Conservation (phyloP, 2,113 vertebrate species). For the Proteles cristata region DNA sequence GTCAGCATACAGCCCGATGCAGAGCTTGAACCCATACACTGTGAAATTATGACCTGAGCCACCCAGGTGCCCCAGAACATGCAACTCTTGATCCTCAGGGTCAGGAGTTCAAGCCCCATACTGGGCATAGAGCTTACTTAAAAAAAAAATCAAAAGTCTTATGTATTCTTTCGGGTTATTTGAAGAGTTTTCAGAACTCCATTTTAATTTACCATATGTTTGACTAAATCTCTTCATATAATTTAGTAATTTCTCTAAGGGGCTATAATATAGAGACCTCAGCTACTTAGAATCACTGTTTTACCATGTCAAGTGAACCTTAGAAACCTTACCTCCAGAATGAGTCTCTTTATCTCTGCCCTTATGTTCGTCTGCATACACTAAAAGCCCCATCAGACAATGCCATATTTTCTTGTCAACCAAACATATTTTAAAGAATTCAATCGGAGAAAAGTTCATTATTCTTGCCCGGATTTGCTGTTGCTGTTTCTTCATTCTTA, state of each 20-base stretch:
- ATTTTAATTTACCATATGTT: neutral
- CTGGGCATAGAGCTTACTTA: neutral
- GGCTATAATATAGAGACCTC: neutral
- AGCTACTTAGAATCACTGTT: neutral
- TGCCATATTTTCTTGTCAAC: neutral
- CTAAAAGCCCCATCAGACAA: neutral
- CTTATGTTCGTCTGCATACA: neutral
- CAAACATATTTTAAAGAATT: neutral
- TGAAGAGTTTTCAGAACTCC: conserved; percentile 6
- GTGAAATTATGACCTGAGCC: too few relatives aligned
- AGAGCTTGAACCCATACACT: too few relatives aligned
- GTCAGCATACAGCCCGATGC: too few relatives aligned
- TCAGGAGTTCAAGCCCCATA: neutral
- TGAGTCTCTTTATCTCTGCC: neutral
- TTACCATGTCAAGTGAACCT: neutral
- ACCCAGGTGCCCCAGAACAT: neutral
- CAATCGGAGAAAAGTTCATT: neutral
- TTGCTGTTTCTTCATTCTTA: neutral
- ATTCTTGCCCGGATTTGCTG: neutral
- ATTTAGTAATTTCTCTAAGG: neutral
- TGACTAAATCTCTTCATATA: neutral
- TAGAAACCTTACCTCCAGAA: neutral
- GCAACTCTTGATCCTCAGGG: neutral
- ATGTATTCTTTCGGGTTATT: neutral
- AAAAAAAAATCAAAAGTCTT: neutral